Conservation (phyloP, 2,888 invertebrate genomes). For the Meandrusa payeni region DNA sequence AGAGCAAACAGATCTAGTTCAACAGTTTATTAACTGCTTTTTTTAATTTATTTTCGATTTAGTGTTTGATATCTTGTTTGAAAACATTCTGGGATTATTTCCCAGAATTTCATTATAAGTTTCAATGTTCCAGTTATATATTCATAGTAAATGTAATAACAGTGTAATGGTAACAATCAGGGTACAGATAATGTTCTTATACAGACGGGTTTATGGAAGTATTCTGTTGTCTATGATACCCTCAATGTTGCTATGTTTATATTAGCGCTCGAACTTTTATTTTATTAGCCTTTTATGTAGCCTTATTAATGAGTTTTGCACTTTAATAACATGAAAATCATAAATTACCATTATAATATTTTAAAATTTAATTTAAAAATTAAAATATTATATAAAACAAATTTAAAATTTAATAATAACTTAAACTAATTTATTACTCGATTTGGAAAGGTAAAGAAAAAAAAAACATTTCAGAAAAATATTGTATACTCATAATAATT, state of each 20-base stretch:
- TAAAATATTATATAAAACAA: too few species aligned
- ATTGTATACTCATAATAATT: too few species aligned
- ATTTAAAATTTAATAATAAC: too few species aligned
- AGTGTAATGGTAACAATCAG: conserved; percentile 24
- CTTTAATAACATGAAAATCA: too few species aligned
- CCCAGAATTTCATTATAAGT: neutral
- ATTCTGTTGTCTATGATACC: conserved; percentile 15
- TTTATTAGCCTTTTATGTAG: too few species aligned
- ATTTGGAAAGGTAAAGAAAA: too few species aligned
- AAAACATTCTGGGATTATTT: conserved; percentile 4
- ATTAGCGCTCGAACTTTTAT: too few species aligned
- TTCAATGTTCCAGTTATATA: conserved; percentile 11
- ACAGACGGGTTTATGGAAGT: conserved; percentile 9
- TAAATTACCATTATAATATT: too few species aligned
- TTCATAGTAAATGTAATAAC: conserved; percentile 16
- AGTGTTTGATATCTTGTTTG: conserved; percentile 8
- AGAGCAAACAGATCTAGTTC: neutral
- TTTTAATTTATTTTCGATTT: conserved; percentile 13
- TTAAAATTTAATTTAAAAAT: too few species aligned
- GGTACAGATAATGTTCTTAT: conserved; percentile 25
- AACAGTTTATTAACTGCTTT: conserved; percentile 5
- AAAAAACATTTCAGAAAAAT: too few species aligned
- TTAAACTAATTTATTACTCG: too few species aligned
- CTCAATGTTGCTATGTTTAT: conserved; percentile 5
- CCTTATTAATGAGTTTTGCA: too few species aligned